Percentiles rank a stretch among this genome's conserved stretches.
phyloP scores from a whole-genome alignment of 2,888 invertebrate species.

The Diarsia brunnea region DNA sequence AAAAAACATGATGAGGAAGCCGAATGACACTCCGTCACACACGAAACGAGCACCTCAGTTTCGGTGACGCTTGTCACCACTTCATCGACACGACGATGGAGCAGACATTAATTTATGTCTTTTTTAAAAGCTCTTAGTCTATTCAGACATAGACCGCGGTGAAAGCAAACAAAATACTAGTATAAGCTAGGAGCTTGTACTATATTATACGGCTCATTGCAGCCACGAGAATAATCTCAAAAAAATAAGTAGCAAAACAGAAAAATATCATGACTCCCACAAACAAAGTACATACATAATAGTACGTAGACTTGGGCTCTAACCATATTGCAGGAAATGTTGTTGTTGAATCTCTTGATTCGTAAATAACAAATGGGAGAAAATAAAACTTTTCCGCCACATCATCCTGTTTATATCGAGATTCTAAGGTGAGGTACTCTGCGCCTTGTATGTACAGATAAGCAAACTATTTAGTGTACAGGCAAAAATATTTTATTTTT shows the following conservation, averaged over 20 bases:
- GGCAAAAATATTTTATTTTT: background rate
- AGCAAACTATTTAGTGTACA: background rate
- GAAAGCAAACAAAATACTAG: background rate
- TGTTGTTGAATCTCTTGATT: constrained; percentile 84
- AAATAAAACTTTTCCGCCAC: constrained; percentile 82
- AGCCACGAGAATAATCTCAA: background rate
- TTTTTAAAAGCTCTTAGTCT: background rate
- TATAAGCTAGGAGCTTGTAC: too few species aligned
- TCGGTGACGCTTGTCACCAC: background rate
- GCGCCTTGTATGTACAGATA: constrained; percentile 8
- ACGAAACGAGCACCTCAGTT: background rate
- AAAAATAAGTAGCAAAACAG: constrained; percentile 24
- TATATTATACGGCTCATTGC: background rate
- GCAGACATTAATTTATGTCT: background rate
- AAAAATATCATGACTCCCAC: constrained; percentile 50
- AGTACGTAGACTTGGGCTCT: constrained; percentile 70
- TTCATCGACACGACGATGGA: background rate
- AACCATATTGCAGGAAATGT: constrained; percentile 80
- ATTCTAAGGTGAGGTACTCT: constrained; percentile 71
- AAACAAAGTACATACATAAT: constrained; percentile 53
- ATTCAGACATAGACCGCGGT: background rate
- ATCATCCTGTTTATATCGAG: constrained; percentile 84
- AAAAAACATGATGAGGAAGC: background rate
- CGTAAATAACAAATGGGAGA: constrained; percentile 88
- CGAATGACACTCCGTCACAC: background rate